Evolutionary conservation across 2,797 vertebrate species (phyloP).

Genomic region (Lithobates pipiens): DNA sequence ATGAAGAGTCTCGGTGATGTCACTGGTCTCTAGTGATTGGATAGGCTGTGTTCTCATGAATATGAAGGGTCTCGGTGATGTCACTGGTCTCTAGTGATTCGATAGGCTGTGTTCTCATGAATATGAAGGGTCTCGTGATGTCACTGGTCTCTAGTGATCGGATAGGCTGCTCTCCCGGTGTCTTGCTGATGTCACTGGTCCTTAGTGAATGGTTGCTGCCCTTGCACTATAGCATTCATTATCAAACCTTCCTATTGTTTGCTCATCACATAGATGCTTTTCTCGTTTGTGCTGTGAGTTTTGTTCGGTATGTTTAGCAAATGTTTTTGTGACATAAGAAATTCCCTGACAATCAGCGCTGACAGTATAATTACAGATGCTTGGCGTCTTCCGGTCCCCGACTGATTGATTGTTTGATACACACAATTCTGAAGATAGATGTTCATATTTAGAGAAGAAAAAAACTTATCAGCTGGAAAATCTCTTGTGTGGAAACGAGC

Average conservation of each 20-base stretch:
- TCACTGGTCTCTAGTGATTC: too few relatives aligned
- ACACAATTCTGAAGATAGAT: slow-evolving; percentile 74
- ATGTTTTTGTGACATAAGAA: slow-evolving; percentile 72
- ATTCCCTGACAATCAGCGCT: slow-evolving; percentile 74
- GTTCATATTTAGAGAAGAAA: slow-evolving; percentile 68
- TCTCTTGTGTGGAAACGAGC: background rate
- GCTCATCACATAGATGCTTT: slow-evolving; percentile 64
- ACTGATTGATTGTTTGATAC: slow-evolving; percentile 75
- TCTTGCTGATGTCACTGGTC: too few relatives aligned
- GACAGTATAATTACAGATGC: slow-evolving; percentile 76
- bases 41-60: too few relatives aligned
- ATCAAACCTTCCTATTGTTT: slow-evolving; percentile 69
- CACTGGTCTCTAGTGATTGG: too few relatives aligned
- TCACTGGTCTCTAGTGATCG: too few relatives aligned
- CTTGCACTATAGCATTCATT: slow-evolving; percentile 42
- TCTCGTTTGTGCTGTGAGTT: slow-evolving; percentile 45
- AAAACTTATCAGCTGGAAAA: slow-evolving; percentile 53
- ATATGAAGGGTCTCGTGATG: too few relatives aligned
- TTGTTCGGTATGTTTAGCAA: slow-evolving; percentile 69
- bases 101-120: too few relatives aligned
- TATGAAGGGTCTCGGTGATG: too few relatives aligned
- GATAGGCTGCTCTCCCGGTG: too few relatives aligned
- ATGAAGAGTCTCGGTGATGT: too few relatives aligned
- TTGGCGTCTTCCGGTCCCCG: slow-evolving; percentile 68
- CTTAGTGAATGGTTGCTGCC: too few relatives aligned